These are phyloP conservation scores for Amiota mariae DNA, from an alignment of 2,888 invertebrate species.

Conservation along the genomic window DNA sequence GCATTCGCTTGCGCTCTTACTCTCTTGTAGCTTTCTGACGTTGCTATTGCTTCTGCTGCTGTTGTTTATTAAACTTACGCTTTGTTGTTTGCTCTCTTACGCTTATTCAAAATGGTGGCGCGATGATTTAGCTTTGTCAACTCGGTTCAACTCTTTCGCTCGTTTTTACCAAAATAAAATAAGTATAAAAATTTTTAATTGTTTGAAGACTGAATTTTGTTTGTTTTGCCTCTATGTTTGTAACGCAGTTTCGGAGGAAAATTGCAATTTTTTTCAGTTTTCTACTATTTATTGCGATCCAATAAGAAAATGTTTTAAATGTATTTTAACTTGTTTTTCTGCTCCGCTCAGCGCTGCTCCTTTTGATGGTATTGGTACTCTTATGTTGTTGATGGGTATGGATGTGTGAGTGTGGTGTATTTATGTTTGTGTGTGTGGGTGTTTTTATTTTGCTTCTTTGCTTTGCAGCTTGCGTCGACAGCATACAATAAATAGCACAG, in stretches of 20 bases:
- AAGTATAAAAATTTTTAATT: background rate
- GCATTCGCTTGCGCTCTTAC: conserved; percentile 29
- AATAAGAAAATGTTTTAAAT: conserved; percentile 26
- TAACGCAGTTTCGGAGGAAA: background rate
- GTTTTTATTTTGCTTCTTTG: conserved; percentile 22
- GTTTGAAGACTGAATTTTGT: background rate
- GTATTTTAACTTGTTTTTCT: conserved; percentile 27
- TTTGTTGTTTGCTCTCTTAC: conserved; percentile 43
- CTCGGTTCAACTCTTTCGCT: conserved; percentile 24
- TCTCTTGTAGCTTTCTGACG: conserved; percentile 26
- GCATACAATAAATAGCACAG: conserved; percentile 48
- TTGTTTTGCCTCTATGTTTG: no score
- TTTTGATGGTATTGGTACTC: no score
- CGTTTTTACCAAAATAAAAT: conserved; percentile 5
- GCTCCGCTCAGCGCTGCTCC: background rate
- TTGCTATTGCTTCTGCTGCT: conserved; percentile 22
- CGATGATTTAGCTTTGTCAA: conserved; percentile 34
- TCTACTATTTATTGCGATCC: background rate
- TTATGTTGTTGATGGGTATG: conserved; percentile 1
- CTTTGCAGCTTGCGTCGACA: conserved; percentile 40
- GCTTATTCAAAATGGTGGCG: conserved; percentile 67
- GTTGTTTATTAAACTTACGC: conserved; percentile 35
- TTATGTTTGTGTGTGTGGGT: conserved; percentile 26
- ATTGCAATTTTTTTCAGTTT: conserved; percentile 10
- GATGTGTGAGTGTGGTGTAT: conserved; percentile 26